phyloP scores from a whole-genome alignment of 2,888 invertebrate species.

The Noctuana brunneofusca region DNA sequence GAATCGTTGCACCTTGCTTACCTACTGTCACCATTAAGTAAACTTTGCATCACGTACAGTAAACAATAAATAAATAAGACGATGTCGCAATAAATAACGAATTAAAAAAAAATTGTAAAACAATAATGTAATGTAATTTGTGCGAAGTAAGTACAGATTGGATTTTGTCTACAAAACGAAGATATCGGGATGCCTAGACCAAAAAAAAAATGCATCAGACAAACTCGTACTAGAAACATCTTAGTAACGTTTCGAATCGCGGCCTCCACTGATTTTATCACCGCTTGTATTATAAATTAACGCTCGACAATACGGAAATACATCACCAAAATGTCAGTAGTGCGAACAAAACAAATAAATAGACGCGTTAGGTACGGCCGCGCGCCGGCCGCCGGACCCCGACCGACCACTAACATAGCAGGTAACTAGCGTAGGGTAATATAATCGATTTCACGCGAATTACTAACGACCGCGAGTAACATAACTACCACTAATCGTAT shows the following conservation, averaged over 20 bases:
- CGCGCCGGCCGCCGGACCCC: slow-evolving; percentile 47
- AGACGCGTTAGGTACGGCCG: slow-evolving; percentile 35
- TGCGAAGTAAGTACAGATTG: slow-evolving; percentile 75
- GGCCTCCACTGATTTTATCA: not conserved
- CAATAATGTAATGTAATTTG: slow-evolving; percentile 52
- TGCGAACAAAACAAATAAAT: slow-evolving; percentile 35
- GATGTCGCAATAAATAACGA: slow-evolving; percentile 66
- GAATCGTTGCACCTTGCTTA: slow-evolving; percentile 33
- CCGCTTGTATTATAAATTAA: not conserved
- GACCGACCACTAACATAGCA: slow-evolving; percentile 41
- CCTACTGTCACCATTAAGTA: slow-evolving; percentile 70
- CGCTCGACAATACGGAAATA: not conserved
- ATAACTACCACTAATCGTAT: slow-evolving; percentile 48
- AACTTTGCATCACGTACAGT: slow-evolving; percentile 63
- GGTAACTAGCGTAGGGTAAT: slow-evolving; percentile 67
- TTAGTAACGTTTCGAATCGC: not conserved
- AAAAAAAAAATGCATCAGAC: slow-evolving; percentile 23
- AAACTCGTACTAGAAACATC: slow-evolving; percentile 13
- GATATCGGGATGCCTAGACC: not conserved
- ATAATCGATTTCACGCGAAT: slow-evolving; percentile 34
- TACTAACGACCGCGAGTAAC: slow-evolving; percentile 35
- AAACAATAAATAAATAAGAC: slow-evolving; percentile 55
- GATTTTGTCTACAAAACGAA: slow-evolving; percentile 39
- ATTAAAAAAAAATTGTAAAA: slow-evolving; percentile 40
- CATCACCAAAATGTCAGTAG: slow-evolving; percentile 2